These are phyloP conservation scores for Onychostruthus taczanowskii DNA, from an alignment of 2,113 vertebrate genomes.

Conservation along the genomic window DNA sequence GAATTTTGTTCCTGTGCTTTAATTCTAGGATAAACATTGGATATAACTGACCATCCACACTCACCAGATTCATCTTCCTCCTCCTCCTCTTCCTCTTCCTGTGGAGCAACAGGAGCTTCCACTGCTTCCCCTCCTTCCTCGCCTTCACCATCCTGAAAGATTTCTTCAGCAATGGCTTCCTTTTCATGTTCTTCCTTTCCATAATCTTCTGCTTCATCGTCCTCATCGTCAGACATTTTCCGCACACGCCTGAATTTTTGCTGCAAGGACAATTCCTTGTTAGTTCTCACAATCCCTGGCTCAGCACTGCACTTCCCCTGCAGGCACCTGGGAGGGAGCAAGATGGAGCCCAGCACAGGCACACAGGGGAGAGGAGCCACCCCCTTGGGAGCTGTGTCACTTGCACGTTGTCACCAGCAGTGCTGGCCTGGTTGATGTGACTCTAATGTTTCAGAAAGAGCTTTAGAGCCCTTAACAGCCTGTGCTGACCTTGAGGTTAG, in stretches of 20 bases:
- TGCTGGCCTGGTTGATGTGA: not conserved
- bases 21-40: not conserved
- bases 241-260: constrained; percentile 94
- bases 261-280: constrained; percentile 62
- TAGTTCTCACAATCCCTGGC: not conserved
- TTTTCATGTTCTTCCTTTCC: constrained; percentile 89
- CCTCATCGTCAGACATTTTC: constrained; percentile 94
- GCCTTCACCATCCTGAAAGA: constrained; percentile 92
- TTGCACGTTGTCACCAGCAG: not conserved
- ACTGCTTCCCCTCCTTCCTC: constrained; percentile 88
- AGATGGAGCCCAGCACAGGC: not conserved
- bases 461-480: not conserved
- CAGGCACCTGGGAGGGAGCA: not conserved
- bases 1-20: not conserved
- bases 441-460: not conserved
- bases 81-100: constrained; percentile 89
- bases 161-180: constrained; percentile 93
- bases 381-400: not conserved
- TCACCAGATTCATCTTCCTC: constrained; percentile 94
- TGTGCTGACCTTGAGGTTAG: not conserved
- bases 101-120: constrained; percentile 76
- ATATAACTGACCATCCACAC: not conserved
- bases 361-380: not conserved
- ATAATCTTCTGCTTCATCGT: constrained; percentile 87
- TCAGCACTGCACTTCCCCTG: not conserved